Evolutionary conservation across 1,140 invertebrate genomes (phyloP).

Genomic region (Zaprionus nigranus): DNA sequence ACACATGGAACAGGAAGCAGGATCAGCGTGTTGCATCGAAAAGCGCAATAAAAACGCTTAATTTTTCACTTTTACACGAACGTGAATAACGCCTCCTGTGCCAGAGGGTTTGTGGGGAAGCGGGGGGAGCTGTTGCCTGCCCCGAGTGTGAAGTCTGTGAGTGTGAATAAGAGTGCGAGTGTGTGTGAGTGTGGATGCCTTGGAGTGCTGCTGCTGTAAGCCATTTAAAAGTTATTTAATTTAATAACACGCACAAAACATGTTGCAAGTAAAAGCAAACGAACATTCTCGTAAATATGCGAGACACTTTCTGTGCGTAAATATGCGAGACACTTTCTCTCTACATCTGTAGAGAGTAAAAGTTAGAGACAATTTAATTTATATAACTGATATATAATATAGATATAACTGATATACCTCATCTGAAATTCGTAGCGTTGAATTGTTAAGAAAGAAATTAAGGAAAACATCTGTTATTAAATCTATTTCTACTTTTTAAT

Average conservation of each 20-base stretch:
- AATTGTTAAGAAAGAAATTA: no score
- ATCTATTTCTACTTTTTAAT: no score
- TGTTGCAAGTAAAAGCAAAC: constrained; percentile 66
- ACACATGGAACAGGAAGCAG: constrained; percentile 31
- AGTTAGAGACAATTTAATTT: no score
- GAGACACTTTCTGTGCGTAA: no score
- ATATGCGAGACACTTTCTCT: no score
- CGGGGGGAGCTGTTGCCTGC: constrained; percentile 1
- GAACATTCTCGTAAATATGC: constrained; percentile 54
- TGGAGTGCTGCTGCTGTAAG: constrained; percentile 47
- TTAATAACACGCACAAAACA: constrained; percentile 78
- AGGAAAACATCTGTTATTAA: no score
- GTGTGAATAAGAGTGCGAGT: constrained; percentile 12
- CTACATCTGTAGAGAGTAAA: no score
- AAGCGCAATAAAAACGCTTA: constrained; percentile 82
- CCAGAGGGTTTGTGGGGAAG: constrained; percentile 9
- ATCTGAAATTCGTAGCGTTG: no score
- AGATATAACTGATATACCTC: no score
- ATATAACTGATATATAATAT: no score
- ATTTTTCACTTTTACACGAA: constrained; percentile 79
- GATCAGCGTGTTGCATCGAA: constrained; percentile 60
- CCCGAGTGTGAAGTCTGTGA: constrained; percentile 3
- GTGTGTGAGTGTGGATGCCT: constrained; percentile 11
- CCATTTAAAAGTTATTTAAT: constrained; percentile 81
- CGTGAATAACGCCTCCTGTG: constrained; percentile 50